These are phyloP conservation scores for Pseudomyrmex cubaensis DNA, from an alignment of 1,140 invertebrate species.

Conservation along the genomic window DNA sequence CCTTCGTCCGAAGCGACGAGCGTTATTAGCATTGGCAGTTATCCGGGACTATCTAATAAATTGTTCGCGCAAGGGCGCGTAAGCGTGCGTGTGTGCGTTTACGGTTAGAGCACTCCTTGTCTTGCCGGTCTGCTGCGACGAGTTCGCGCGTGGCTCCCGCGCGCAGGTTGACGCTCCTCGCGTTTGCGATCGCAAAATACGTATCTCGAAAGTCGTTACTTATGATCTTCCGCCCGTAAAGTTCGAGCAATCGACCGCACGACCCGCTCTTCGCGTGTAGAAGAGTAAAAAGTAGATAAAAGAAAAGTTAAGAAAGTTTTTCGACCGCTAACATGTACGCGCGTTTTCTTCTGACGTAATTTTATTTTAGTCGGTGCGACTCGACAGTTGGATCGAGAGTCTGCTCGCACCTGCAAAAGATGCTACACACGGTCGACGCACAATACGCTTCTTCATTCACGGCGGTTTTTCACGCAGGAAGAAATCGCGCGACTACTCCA, in stretches of 20 bases:
- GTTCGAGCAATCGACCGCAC: not conserved
- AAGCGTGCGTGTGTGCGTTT: slow-evolving; percentile 78
- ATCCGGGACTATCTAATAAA: slow-evolving; percentile 83
- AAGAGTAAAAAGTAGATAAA: too few species aligned
- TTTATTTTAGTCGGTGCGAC: not conserved
- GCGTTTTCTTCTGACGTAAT: not conserved
- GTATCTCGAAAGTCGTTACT: too few species aligned
- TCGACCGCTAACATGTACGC: too few species aligned
- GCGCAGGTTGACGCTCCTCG: slow-evolving; percentile 58
- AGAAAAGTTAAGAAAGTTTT: too few species aligned
- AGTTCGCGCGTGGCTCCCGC: slow-evolving; percentile 75
- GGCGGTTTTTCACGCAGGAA: slow-evolving; percentile 23
- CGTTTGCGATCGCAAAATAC: too few species aligned
- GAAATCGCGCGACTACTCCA: slow-evolving; percentile 3
- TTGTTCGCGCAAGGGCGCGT: slow-evolving; percentile 78
- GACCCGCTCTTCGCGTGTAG: not conserved
- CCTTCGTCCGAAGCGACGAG: slow-evolving; percentile 54
- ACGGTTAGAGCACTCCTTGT: slow-evolving; percentile 77
- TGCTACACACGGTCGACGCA: not conserved
- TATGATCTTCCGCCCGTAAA: not conserved
- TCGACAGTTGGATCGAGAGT: slow-evolving; percentile 1
- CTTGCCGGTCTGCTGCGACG: slow-evolving; percentile 8
- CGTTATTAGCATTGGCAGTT: slow-evolving; percentile 82
- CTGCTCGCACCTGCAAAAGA: not conserved
- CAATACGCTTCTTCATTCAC: not conserved